phyloP scores from a whole-genome alignment of 92 coral and sea anemone species.

The Heliopora coerulea region DNA sequence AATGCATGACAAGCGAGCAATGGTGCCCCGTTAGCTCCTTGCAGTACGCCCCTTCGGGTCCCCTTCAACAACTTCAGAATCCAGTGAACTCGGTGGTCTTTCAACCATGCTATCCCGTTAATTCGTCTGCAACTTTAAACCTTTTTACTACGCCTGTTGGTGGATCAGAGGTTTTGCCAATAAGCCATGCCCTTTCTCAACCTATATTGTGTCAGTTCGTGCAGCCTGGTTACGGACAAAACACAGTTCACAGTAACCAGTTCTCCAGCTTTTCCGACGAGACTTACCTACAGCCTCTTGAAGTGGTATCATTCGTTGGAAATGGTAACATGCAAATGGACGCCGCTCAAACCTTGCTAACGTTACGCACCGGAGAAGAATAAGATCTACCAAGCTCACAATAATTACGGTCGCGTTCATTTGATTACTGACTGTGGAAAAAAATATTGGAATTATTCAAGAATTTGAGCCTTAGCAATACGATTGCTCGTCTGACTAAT shows the following conservation, averaged over 20 bases:
- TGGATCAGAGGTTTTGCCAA: not conserved
- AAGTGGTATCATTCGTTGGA: not conserved
- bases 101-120: conserved; percentile 16
- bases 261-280: conserved; percentile 7
- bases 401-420: no score
- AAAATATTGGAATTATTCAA: no score
- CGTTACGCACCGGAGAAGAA: conserved; percentile 31
- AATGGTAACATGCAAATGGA: conserved; percentile 4
- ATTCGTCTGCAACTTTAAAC: conserved; percentile 9
- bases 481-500: no score
- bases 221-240: conserved; percentile 1
- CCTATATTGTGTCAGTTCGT: conserved; percentile 1
- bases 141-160: not conserved
- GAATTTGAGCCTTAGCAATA: no score
- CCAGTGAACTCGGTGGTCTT: not conserved
- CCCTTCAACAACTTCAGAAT: not conserved
- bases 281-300: conserved; percentile 9
- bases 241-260: not conserved
- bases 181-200: conserved; percentile 29
- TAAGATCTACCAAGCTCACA: not conserved
- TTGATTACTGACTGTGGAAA: no score
- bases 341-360: conserved; percentile 39
- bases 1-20: not conserved
- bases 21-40: not conserved
- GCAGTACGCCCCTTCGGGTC: not conserved